Conservation (phyloP, 2,113 vertebrate genomes). For the Ciconia boyciana region DNA sequence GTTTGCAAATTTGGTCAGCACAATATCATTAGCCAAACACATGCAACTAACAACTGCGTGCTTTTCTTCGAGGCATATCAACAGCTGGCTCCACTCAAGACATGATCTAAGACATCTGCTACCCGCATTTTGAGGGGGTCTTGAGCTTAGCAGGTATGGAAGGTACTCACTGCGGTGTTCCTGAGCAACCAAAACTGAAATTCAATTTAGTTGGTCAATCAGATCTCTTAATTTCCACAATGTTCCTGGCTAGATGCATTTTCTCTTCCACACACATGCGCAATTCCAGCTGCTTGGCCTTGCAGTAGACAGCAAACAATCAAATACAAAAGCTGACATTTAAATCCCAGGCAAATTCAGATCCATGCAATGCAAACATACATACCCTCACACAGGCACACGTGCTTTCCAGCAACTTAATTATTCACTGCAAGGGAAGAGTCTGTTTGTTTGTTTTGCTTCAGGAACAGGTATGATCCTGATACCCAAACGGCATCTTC, state of each 20-base stretch:
- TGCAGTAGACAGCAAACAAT: not conserved
- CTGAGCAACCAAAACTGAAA: not conserved
- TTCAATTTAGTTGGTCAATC: not conserved
- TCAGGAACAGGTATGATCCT: not conserved
- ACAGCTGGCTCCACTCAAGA: not conserved
- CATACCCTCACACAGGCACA: accelerated
- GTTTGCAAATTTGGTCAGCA: not conserved
- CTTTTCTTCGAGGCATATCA: not conserved
- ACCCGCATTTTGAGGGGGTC: not conserved
- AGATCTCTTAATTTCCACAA: not conserved
- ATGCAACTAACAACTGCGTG: not conserved
- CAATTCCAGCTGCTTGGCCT: not conserved
- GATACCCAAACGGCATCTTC: not conserved
- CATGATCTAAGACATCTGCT: not conserved
- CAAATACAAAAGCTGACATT: not conserved
- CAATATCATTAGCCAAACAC: not conserved
- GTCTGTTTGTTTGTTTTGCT: not conserved
- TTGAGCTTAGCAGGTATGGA: not conserved
- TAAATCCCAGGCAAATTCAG: not conserved
- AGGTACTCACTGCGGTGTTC: not conserved
- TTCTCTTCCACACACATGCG: accelerated
- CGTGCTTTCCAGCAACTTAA: not conserved
- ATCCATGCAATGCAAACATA: not conserved
- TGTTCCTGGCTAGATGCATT: not conserved
- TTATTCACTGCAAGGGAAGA: not conserved